These are phyloP conservation scores for Drosophila truncata DNA, from an alignment of 1,140 invertebrate species.

Conservation along the genomic window DNA sequence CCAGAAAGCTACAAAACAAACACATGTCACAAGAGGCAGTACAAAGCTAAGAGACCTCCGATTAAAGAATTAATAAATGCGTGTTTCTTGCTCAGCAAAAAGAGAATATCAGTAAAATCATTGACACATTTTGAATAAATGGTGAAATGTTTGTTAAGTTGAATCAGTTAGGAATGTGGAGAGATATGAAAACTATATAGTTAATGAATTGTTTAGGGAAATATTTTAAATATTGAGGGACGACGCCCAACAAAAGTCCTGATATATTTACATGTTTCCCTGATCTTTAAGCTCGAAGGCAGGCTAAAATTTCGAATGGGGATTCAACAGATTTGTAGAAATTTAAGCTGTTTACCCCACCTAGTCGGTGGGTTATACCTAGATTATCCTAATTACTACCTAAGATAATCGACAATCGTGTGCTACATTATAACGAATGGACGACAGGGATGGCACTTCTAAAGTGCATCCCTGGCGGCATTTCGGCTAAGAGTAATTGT, in stretches of 20 bases:
- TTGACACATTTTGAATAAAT: slow-evolving; percentile 24
- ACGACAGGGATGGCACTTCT: slow-evolving; percentile 28
- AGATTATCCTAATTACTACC: slow-evolving; percentile 39
- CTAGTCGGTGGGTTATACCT: slow-evolving; percentile 21
- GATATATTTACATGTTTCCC: neutral
- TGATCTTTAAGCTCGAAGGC: slow-evolving; percentile 4
- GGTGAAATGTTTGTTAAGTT: slow-evolving; percentile 43
- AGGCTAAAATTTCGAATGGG: neutral
- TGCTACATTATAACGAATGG: slow-evolving; percentile 36
- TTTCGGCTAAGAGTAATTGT: slow-evolving; percentile 41
- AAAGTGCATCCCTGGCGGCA: slow-evolving; percentile 26
- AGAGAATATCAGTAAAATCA: slow-evolving; percentile 19
- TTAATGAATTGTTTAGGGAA: neutral
- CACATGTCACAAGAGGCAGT: slow-evolving; percentile 31
- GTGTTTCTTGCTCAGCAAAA: slow-evolving; percentile 27
- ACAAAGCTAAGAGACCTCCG: slow-evolving; percentile 45
- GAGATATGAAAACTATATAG: neutral
- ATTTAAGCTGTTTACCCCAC: slow-evolving; percentile 27
- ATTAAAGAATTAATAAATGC: slow-evolving; percentile 2
- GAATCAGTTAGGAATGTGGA: slow-evolving; percentile 12
- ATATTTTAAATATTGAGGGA: neutral
- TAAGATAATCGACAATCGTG: slow-evolving; percentile 57
- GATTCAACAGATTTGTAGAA: slow-evolving; percentile 30
- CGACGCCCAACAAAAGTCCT: too few species aligned
- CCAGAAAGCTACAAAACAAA: neutral